These are phyloP conservation scores for Eurystomus gularis DNA, from an alignment of 2,113 vertebrate species.

Conservation along the genomic window DNA sequence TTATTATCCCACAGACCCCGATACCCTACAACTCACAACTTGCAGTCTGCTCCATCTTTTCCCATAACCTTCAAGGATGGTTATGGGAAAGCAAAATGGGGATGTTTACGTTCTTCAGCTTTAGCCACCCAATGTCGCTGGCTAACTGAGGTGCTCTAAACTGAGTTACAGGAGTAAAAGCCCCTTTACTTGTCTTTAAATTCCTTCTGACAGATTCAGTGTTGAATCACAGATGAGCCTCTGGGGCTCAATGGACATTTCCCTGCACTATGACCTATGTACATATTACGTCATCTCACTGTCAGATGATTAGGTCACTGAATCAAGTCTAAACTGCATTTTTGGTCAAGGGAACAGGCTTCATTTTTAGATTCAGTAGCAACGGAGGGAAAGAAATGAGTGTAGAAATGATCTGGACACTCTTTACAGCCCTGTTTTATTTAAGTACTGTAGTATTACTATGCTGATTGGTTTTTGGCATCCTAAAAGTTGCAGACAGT, in stretches of 20 bases:
- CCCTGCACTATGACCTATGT: not conserved
- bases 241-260: not conserved
- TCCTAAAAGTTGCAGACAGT: not conserved
- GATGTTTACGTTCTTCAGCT: not conserved
- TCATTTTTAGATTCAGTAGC: not conserved
- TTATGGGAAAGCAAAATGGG: not conserved
- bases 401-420: not conserved
- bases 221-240: not conserved
- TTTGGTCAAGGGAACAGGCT: not conserved
- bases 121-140: not conserved
- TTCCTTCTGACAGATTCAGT: not conserved
- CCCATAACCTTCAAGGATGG: not conserved
- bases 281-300: not conserved
- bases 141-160: not conserved
- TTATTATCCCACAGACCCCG: not conserved
- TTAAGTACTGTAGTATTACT: not conserved
- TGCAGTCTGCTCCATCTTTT: not conserved
- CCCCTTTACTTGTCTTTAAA: not conserved
- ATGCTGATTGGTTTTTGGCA: not conserved
- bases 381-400: not conserved
- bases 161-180: not conserved
- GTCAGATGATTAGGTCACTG: not conserved
- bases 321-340: not conserved
- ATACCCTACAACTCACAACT: not conserved
- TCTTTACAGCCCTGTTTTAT: not conserved